phyloP scores from a whole-genome alignment of 1,140 invertebrate species.

The Hirudo medicinalis region DNA sequence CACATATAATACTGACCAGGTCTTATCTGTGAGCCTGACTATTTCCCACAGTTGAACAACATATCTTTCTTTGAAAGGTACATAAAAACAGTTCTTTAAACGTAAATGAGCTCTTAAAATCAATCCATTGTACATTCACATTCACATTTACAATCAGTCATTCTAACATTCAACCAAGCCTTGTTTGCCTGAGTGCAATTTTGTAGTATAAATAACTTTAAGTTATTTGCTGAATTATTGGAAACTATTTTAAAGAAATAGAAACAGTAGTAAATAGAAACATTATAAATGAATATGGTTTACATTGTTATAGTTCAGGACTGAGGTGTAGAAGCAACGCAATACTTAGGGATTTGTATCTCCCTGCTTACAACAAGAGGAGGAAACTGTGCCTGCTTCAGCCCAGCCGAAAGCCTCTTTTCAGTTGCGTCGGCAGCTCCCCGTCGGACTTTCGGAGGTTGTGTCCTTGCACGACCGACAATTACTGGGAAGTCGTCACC shows the following conservation, averaged over 20 bases:
- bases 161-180: not conserved
- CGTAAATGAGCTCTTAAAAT: too few species aligned
- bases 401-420: not conserved
- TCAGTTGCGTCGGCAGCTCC: not conserved
- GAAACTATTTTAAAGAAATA: too few species aligned
- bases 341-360: not conserved
- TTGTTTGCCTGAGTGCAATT: not conserved
- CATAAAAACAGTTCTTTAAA: too few species aligned
- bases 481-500: too few species aligned
- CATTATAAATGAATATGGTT: too few species aligned
- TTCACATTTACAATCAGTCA: not conserved
- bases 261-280: too few species aligned
- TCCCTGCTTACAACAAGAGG: not conserved
- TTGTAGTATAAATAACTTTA: not conserved
- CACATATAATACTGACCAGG: not conserved
- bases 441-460: not conserved
- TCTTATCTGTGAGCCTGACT: not conserved
- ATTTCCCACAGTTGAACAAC: not conserved
- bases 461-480: too few species aligned
- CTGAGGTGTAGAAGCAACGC: not conserved
- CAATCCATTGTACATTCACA: not conserved
- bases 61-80: not conserved
- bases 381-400: not conserved
- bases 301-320: not conserved
- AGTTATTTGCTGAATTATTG: too few species aligned